Conservation (phyloP, 2,113 vertebrate species). For the Pogonocichla stellata region DNA sequence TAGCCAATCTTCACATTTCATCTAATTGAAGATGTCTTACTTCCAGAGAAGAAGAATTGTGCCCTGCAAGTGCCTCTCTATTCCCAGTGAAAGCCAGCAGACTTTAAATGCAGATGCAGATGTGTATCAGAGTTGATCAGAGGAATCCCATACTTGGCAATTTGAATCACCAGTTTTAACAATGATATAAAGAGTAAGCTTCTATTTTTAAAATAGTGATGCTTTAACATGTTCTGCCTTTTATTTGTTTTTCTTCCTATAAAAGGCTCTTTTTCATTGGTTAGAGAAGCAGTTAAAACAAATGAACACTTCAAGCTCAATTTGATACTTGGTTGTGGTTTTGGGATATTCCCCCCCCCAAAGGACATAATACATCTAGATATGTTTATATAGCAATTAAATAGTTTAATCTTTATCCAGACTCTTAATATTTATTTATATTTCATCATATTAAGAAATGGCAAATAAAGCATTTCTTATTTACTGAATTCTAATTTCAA, state of each 20-base stretch:
- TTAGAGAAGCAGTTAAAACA: neutral
- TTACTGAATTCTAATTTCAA: neutral
- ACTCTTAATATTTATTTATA: neutral
- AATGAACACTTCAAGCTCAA: neutral
- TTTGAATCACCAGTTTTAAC: neutral
- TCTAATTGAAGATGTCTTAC: neutral
- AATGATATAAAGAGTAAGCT: neutral
- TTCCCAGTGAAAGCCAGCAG: neutral
- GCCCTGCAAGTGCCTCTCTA: neutral
- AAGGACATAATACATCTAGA: neutral
- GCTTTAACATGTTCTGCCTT: neutral
- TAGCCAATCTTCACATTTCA: neutral
- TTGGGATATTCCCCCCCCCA: neutral
- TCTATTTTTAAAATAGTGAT: conserved; percentile 14
- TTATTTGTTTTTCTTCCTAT: neutral
- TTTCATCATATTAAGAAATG: neutral
- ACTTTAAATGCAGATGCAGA: neutral
- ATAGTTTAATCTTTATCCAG: neutral
- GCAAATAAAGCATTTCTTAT: neutral
- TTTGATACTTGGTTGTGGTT: neutral
- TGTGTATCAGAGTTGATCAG: neutral
- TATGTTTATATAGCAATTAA: neutral
- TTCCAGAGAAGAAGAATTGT: neutral
- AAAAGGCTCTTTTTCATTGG: neutral
- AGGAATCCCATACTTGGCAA: neutral